Percentiles rank a stretch among this genome's conserved stretches.
Evolutionary conservation across 2,888 invertebrate species (phyloP).

Genomic region (Megalurothrips usitatus): DNA sequence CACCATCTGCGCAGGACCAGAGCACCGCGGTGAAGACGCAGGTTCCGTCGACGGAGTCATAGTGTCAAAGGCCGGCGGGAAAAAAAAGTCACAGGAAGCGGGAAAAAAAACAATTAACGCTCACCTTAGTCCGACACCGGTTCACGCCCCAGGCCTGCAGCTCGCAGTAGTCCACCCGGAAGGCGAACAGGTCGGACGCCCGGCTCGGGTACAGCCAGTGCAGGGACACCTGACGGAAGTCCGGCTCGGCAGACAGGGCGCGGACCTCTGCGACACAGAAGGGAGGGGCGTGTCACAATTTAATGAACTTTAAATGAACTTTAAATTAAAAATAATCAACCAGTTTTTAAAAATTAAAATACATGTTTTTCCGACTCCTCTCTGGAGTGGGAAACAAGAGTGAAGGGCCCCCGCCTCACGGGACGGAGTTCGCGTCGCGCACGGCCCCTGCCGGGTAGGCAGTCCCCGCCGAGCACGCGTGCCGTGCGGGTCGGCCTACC

Average conservation of each 20-base stretch:
- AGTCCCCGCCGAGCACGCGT: too few species aligned
- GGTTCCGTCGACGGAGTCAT: too few species aligned
- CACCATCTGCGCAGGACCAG: constrained; percentile 30
- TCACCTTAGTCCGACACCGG: constrained; percentile 64
- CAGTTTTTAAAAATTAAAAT: too few species aligned
- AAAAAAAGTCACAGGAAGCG: too few species aligned
- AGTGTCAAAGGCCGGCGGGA: too few species aligned
- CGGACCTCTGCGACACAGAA: constrained; percentile 52
- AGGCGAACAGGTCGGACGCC: constrained; percentile 53
- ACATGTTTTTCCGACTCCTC: too few species aligned
- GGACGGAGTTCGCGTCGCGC: not conserved
- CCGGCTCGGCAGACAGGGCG: constrained; percentile 61
- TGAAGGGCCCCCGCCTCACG: too few species aligned
- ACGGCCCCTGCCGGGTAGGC: not conserved
- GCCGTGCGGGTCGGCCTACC: too few species aligned
- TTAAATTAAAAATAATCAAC: not conserved
- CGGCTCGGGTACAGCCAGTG: constrained; percentile 57
- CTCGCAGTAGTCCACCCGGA: constrained; percentile 72
- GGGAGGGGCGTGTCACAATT: not conserved
- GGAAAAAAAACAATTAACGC: too few species aligned
- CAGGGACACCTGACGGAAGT: constrained; percentile 60
- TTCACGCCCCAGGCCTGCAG: constrained; percentile 74
- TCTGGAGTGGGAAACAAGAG: too few species aligned
- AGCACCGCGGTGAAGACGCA: too few species aligned
- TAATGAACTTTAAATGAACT: not conserved